These are phyloP conservation scores for Laticauda laticaudata DNA, from an alignment of 2,113 vertebrate species.

Conservation along the genomic window DNA sequence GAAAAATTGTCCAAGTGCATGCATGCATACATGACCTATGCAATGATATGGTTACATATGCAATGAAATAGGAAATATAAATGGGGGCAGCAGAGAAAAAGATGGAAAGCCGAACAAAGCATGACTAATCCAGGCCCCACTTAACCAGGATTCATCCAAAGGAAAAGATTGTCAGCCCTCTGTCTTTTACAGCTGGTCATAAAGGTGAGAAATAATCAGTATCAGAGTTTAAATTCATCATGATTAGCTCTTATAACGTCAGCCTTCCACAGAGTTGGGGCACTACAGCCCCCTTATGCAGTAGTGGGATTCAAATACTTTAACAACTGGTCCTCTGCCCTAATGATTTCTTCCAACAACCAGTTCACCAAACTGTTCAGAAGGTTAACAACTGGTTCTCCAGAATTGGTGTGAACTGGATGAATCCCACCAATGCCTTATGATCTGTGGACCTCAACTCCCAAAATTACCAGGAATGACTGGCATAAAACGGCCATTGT, in stretches of 20 bases:
- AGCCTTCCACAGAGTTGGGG: not conserved
- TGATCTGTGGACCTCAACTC: not conserved
- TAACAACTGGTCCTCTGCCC: too few relatives aligned
- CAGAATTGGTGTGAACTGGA: too few relatives aligned
- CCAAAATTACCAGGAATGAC: not conserved
- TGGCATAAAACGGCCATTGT: not conserved
- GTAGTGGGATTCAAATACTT: too few relatives aligned
- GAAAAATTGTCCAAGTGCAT: constrained; percentile 1
- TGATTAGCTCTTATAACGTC: not conserved
- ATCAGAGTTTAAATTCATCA: not conserved
- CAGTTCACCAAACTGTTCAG: too few relatives aligned
- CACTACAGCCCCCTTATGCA: not conserved
- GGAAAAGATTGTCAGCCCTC: constrained; percentile 39
- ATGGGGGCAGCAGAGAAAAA: not conserved
- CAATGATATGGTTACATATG: fast-evolving
- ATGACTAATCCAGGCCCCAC: constrained; percentile 30
- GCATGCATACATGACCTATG: not conserved
- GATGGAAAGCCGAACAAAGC: not conserved
- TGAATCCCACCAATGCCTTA: not conserved
- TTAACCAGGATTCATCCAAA: constrained; percentile 3
- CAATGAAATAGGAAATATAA: not conserved
- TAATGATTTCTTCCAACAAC: too few relatives aligned
- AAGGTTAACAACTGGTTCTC: too few relatives aligned
- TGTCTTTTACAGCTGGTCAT: not conserved
- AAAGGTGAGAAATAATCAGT: not conserved